These are phyloP conservation scores for Euura saliciscinereae DNA, from an alignment of 1,140 invertebrate genomes.

Conservation along the genomic window DNA sequence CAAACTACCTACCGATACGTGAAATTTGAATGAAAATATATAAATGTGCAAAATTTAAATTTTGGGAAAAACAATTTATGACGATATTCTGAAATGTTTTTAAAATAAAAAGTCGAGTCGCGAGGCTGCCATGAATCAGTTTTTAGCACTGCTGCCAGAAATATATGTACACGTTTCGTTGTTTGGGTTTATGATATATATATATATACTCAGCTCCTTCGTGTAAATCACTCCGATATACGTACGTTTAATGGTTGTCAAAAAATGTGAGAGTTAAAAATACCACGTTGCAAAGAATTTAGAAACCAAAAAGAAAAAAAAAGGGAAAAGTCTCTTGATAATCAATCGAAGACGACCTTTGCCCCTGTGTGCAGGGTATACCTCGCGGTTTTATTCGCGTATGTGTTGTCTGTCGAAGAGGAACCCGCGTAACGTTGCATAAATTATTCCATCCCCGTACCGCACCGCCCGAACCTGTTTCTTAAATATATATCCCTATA, in stretches of 20 bases:
- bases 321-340: too few relatives aligned
- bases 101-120: too few relatives aligned
- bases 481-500: not conserved
- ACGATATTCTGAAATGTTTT: too few relatives aligned
- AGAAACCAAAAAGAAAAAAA: too few relatives aligned
- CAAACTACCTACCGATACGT: too few relatives aligned
- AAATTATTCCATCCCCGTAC: not conserved
- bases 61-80: conserved; percentile 18
- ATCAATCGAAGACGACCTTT: not conserved
- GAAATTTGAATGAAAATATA: not conserved
- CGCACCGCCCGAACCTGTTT: not conserved
- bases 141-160: conserved; percentile 42
- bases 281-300: too few relatives aligned
- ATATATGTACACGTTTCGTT: conserved; percentile 32
- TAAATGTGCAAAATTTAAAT: not conserved
- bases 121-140: conserved; percentile 46
- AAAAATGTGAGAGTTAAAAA: not conserved
- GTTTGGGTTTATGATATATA: conserved; percentile 44
- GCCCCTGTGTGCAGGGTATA: too few relatives aligned
- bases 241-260: not conserved
- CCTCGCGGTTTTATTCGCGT: too few relatives aligned
- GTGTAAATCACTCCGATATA: conserved; percentile 32
- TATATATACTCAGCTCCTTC: conserved; percentile 22
- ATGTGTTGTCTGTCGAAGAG: too few relatives aligned
- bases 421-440: not conserved